Base-by-base conservation (phyloP, 2,888 invertebrate genomes). In the Euclidia mi region DNA sequence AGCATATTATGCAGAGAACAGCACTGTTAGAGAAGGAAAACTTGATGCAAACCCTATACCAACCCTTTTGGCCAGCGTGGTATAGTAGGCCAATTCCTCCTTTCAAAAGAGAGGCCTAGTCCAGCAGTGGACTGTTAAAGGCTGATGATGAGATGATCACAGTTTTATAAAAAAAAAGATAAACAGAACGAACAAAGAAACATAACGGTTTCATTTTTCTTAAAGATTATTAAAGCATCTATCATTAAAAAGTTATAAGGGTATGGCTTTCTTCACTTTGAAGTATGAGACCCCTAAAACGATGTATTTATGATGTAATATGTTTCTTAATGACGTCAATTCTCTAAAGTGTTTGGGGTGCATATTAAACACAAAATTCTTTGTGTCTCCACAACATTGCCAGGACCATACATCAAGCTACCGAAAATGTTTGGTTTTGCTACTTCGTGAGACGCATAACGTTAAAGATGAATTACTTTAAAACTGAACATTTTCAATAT, bases 401-500 rank as follows among this genome's bases (percentile, higher is more conserved):
- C 40, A 40, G n/a, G 17, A 25, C 15, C 51, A 64, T 70, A 60
- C 44, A 67, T 66, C 55, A 69, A 45, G 48, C 35, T 51, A 12
- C 4, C 45, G 38, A 50, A 59, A 71, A 64, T 64, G 64, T 69
- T 71, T 71, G 66, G 45, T 53, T 25, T 43, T 31, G 45, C 44
- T 47, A 56, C 55, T 56, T 55, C 56, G 61, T 57, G 43, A 45
- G 56, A 56, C 60, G 71, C 68, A 66, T 47, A 68, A 63, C 32
- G 43, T 37, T 52, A 65, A 68, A 73, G 71, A 71, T 74, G 46
- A 66, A 73, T 64, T 66, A 58, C 59, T 71, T 58, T 56, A 66
- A 65, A 74, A 75, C 56, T 57, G 62, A 67, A 60, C 61, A 62
- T 60, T 65, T 71, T 64, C 66, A 64, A 74, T 76, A 76, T 70